Percentiles rank a stretch among this genome's conserved stretches.
phyloP scores from a whole-genome alignment of 2,888 invertebrate genomes.

The Petrolisthes manimaculis region DNA sequence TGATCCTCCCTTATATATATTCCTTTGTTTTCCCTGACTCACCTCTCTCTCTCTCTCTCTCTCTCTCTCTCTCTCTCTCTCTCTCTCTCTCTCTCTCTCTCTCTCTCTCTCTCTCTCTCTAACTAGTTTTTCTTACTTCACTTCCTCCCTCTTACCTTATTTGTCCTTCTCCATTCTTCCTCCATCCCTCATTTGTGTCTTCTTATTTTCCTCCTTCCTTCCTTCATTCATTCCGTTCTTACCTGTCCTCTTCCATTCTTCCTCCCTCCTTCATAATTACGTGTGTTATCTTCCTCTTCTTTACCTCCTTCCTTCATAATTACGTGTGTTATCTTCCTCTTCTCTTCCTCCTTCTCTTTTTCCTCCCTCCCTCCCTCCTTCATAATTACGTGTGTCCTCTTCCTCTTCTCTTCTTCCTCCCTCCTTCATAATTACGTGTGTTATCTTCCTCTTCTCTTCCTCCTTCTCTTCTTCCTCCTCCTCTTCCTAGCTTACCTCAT shows the following conservation, averaged over 20 bases:
- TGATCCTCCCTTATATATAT: background rate
- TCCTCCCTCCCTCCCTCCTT: background rate
- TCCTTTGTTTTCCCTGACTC: background rate
- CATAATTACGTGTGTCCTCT: background rate
- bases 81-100: background rate
- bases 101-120: background rate
- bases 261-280: background rate
- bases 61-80: constrained; percentile 1
- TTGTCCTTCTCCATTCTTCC: no score
- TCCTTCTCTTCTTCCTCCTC: background rate
- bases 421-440: background rate
- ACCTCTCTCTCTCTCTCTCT: constrained; percentile 2
- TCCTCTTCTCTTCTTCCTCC: background rate
- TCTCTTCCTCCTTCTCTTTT: background rate
- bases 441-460: background rate
- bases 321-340: background rate
- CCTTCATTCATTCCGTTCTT: background rate
- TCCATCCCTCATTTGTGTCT: no score
- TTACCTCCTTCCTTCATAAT: constrained; percentile 1
- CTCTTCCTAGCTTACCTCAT: background rate
- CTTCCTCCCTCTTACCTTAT: no score
- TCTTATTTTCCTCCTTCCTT: no score
- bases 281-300: background rate
- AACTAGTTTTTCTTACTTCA: background rate
- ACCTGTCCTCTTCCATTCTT: background rate